Evolutionary conservation across 1,140 invertebrate species (phyloP), one percentile per base, ranked within the genome.

Genomic region (Cardiocondyla obscurior): DNA sequence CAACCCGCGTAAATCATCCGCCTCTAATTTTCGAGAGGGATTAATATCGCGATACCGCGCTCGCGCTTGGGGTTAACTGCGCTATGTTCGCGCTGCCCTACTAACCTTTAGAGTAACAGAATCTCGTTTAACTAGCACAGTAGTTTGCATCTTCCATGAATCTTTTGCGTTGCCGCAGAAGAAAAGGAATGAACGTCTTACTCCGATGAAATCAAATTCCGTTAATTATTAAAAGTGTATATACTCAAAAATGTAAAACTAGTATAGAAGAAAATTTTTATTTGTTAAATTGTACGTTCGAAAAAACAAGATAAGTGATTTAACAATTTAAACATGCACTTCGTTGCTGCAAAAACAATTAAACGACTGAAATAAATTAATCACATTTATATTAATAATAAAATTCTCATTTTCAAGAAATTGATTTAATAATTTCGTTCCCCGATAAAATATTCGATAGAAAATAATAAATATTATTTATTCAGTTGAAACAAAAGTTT

Each of bases 1-100:
- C 33, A n/a, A 36, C n/a, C 33, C 46, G 62, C 62, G 74, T 79
- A 79, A 79, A 79, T 79, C 74, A 79, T 69, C 74, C 33, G 74
- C 33, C 62, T 79, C 74, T 67, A 79, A 79, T 79, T 79, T 79
- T 79, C 62, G 33, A 19, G 46, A 33, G 74, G 46, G n/a, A 79
- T 79, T 79, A 77, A 77, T 67, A 67, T 51, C 60, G 62, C 62
- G 33, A 65, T 42, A 44, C 22, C 10, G 19, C 44, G 44, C 16
- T 16, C 36, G 30, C 28, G 12, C 67, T 25, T 33, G 51, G 30
- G 22, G 46, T 53, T 69, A 60, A 60, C 22, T 46, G 36, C 25
- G 46, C 49, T 30, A 67, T 79, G 74, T 69, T 79, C 10, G n/a
- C 33, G 33, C 30, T 79, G 46, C 12, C 74, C 62, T 0, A 51